Evolutionary conservation across 2,888 invertebrate species (phyloP).

Genomic region (Leucoma salicis): DNA sequence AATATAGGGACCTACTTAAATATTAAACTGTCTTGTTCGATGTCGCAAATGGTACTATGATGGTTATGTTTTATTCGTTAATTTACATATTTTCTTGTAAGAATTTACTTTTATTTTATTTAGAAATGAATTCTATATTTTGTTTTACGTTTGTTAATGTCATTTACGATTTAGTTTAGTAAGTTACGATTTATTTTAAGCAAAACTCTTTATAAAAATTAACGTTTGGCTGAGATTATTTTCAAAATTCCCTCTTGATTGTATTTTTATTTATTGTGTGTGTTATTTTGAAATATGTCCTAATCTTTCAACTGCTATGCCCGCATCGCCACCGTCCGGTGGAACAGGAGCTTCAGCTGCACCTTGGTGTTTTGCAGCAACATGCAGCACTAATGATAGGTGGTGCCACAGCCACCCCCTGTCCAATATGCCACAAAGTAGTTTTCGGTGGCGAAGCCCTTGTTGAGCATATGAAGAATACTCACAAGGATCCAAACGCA

Average conservation of each 20-base stretch:
- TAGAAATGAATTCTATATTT: too few species aligned
- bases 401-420: constrained; percentile 95
- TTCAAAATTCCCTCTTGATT: constrained; percentile 58
- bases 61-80: too few species aligned
- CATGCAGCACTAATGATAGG: constrained; percentile 95
- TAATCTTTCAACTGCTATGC: constrained; percentile 76
- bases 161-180: too few species aligned
- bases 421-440: constrained; percentile 96
- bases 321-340: constrained; percentile 69
- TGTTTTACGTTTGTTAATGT: too few species aligned
- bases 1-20: too few species aligned
- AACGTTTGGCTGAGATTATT: constrained; percentile 44
- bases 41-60: too few species aligned
- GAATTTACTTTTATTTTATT: too few species aligned
- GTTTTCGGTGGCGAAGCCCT: constrained; percentile 96
- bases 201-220: constrained; percentile 60
- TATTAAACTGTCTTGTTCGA: too few species aligned
- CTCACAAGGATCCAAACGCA: constrained; percentile 95
- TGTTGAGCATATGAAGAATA: constrained; percentile 98
- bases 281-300: constrained; percentile 56
- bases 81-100: too few species aligned
- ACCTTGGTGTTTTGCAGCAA: constrained; percentile 97
- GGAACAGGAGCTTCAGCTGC: constrained; percentile 92
- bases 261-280: constrained; percentile 39
- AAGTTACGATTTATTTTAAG: too few species aligned